Base-by-base conservation (phyloP, 2,113 vertebrate species). In the Damaliscus lunatus region DNA sequence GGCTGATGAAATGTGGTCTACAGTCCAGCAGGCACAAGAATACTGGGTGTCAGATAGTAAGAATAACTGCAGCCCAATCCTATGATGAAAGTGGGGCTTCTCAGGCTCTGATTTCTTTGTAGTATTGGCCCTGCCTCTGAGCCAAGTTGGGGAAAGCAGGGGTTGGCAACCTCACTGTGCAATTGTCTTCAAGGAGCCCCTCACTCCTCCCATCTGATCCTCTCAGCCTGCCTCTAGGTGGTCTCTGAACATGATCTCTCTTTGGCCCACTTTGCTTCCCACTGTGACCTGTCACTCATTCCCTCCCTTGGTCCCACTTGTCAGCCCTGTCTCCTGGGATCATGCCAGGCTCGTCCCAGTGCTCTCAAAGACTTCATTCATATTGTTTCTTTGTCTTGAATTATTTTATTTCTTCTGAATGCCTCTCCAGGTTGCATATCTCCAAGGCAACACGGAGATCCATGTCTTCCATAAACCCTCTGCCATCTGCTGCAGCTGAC, bases 1-100 rank as follows among this genome's bases (percentile, higher is more conserved):
- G 33, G 59, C 19, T 1, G 10, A 59, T 55, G 19, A 50, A 27
- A 60, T 64, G 52, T 90, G 12, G 46, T 36, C 78, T n/a, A 3
- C 0, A 27, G 33, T 25, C 55, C 23, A 52, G n/a, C 13, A 3
- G 74, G 3, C 14, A 3, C 31, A 1, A 5, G 29, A 16, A 33
- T 25, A 15, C 71, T 11, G 25, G 14, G 33, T 14, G 10, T 23
- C 12, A 21, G n/a, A 25, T 0, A n/a, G 27, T 16, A 25, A n/a
- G 62, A 60, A 52, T 43, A 21, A 77, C 13, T 29, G 17, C 19
- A 59, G 15, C 6, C 19, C 83, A 15, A 48, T n/a, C 21, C 36
- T 23, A 8, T 27, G 4, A n/a, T 67, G 8, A 64, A 14, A n/a
- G 3, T 15, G 31, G 3, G 11, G 9, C 17, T 84, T 91, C 81